Evolutionary conservation across 2,888 invertebrate species (phyloP), one percentile per base, ranked within the genome.

Genomic region (Pseudolycoriella hygida): DNA sequence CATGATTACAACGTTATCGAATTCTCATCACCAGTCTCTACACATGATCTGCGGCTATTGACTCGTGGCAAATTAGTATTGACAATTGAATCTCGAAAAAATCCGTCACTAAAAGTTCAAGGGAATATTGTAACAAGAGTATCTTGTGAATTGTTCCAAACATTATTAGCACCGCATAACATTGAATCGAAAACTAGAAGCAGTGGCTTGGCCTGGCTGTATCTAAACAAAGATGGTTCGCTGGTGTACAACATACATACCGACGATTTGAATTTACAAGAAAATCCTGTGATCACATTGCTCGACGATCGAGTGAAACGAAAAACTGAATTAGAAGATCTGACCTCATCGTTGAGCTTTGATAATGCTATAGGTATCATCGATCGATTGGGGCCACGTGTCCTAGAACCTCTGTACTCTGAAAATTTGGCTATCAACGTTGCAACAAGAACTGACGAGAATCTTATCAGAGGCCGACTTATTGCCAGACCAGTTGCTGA

Each of bases 341-440:
- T 85, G 43, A 77, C 76, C 0, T 71, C 75, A 0, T 70, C 67
- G 17, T 64, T 72, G 20, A 60, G 75, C 56, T 67, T 75, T 57
- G 65, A 76, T 57, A 64, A 74, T 64, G 77, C 76, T 1, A 78
- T 80, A 50, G 89, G 88, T 3, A 80, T 80, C 0, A 64, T 86
- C 32, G 80, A 82, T 17, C 75, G 80, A 50, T 73, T 86, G 3
- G 81, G 80, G 40, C 85, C 88, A 0, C 76, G 84, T 50, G 79
- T 88, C 2, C 70, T 89, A 40, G 87, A 88, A 53, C 81, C 86
- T 1, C 63, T 92, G 18, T 85, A 89, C 58, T 77, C 77, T 44
- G 87, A 85, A 1, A 84, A 85, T 52, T 67, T 90, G 17, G 80
- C 77, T 15, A 76, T 90, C 1, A 82, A 80, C 56, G 80, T 89